Evolutionary conservation across 1,140 invertebrate species (phyloP).

Genomic region (Sipha flava): DNA sequence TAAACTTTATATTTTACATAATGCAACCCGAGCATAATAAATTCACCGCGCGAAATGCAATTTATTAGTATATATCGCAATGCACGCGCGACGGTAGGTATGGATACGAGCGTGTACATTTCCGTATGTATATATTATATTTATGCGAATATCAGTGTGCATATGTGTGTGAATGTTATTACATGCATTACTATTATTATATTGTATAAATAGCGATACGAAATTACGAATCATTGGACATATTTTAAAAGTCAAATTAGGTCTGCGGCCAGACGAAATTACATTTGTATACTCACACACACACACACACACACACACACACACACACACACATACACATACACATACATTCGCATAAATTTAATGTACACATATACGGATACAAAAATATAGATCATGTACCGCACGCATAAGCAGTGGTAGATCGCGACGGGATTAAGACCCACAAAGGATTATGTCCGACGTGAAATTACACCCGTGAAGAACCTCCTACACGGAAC

Average conservation of each 20-base stretch:
- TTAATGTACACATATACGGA: no score
- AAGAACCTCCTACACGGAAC: neutral
- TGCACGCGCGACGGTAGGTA: neutral
- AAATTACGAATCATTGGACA: neutral
- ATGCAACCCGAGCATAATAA: neutral
- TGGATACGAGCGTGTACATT: neutral
- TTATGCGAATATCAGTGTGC: no score
- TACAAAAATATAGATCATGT: no score
- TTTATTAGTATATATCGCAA: neutral
- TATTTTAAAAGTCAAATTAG: constrained; percentile 27
- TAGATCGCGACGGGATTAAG: constrained; percentile 13
- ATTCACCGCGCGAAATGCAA: neutral
- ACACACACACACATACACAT: neutral
- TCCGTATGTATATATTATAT: neutral
- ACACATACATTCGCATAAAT: neutral
- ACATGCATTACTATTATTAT: no score
- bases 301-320: no score
- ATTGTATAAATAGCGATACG: no score
- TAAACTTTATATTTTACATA: neutral
- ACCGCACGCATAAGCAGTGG: no score
- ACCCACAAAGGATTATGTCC: constrained; percentile 8
- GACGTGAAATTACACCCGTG: neutral
- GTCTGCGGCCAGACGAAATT: neutral
- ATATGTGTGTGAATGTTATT: no score
- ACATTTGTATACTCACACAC: neutral